Percentiles rank a stretch among this genome's conserved stretches.
phyloP scores from a whole-genome alignment of 1,140 invertebrate species.

The Euschistus heros region DNA sequence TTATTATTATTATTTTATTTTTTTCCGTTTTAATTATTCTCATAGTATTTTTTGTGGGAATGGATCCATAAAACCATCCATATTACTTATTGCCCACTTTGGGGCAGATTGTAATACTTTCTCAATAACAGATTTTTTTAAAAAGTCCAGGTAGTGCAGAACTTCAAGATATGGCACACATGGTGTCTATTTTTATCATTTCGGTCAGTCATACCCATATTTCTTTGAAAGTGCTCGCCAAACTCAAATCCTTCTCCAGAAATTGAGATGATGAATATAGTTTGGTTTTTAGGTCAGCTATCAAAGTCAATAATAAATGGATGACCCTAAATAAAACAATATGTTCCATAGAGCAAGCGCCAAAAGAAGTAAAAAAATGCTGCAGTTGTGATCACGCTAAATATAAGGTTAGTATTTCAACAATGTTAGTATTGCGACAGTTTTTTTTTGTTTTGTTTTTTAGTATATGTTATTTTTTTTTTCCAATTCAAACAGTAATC shows the following conservation, averaged over 20 bases:
- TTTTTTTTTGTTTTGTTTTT: background rate
- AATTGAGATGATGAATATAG: background rate
- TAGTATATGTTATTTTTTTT: background rate
- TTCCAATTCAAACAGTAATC: background rate
- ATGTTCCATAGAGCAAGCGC: background rate
- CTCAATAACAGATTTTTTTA: background rate
- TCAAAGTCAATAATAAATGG: constrained; percentile 37
- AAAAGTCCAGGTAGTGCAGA: background rate
- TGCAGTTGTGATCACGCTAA: constrained; percentile 88
- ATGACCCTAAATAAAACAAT: constrained; percentile 44
- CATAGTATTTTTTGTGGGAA: no score
- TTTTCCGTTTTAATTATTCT: no score
- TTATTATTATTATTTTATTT: no score
- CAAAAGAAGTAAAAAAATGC: constrained; percentile 39
- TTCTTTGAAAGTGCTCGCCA: background rate
- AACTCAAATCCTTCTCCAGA: background rate
- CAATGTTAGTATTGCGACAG: background rate
- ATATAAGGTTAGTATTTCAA: constrained; percentile 51
- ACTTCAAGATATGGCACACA: background rate
- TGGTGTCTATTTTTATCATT: background rate
- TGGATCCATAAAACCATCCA: no score
- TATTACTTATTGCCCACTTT: no score
- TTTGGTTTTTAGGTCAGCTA: constrained; percentile 19
- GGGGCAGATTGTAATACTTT: no score
- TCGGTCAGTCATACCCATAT: background rate